Conservation (phyloP, 2,113 vertebrate genomes). For the Erinaceus europaeus region DNA sequence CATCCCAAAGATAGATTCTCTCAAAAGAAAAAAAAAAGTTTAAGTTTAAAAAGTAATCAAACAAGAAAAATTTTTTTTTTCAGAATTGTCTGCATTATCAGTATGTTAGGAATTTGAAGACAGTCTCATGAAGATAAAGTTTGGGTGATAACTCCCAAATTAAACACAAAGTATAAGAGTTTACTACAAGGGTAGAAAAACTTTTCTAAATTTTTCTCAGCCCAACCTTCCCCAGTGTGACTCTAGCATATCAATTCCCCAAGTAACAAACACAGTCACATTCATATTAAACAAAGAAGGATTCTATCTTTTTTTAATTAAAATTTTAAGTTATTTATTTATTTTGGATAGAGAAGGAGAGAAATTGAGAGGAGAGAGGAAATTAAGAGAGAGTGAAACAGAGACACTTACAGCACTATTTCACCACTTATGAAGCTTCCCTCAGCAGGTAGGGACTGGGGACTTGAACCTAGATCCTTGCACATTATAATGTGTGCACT, state of each 20-base stretch:
- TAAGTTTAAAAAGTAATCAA: conserved; percentile 16
- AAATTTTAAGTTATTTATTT: too few relatives aligned
- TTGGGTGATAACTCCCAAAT: background rate
- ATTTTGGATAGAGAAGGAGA: too few relatives aligned
- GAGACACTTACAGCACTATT: too few relatives aligned
- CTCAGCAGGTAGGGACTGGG: too few relatives aligned
- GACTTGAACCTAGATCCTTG: too few relatives aligned
- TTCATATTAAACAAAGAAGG: conserved; percentile 14
- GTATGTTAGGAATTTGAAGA: background rate
- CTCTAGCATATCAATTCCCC: background rate
- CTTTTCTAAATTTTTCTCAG: background rate
- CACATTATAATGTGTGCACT: too few relatives aligned
- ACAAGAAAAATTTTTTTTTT: background rate
- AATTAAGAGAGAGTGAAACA: too few relatives aligned
- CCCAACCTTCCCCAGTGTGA: background rate
- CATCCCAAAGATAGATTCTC: conserved; percentile 25
- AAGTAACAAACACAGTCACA: background rate
- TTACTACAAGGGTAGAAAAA: background rate
- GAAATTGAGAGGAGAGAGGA: too few relatives aligned
- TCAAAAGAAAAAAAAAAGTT: conserved; percentile 26
- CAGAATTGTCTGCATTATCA: background rate
- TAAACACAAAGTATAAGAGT: background rate
- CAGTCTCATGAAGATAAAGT: background rate
- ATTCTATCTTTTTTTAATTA: too few relatives aligned
- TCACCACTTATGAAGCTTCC: too few relatives aligned